Percentiles rank a stretch among this genome's conserved stretches.
Conservation (phyloP, 2,113 vertebrate species). For the Chinchilla lanigera region DNA sequence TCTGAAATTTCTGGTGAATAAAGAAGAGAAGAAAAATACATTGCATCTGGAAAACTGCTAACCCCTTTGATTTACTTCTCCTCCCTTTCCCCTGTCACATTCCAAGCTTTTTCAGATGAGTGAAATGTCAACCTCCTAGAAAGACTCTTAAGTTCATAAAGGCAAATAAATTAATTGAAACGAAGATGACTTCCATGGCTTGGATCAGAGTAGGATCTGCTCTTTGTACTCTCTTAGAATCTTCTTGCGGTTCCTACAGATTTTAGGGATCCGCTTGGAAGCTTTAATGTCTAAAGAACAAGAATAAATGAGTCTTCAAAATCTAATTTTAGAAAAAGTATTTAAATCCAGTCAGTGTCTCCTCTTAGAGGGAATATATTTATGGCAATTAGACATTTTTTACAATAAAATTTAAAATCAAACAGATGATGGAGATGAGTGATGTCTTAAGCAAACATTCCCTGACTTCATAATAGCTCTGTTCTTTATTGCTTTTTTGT, state of each 20-base stretch:
- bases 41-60: slow-evolving; percentile 92
- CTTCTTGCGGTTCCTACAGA: slow-evolving; percentile 73
- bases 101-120: slow-evolving; percentile 90
- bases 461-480: slow-evolving; percentile 63
- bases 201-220: slow-evolving; percentile 83
- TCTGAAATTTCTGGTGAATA: slow-evolving; percentile 86
- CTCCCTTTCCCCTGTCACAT: slow-evolving; percentile 92
- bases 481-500: slow-evolving; percentile 76
- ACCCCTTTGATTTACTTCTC: slow-evolving; percentile 91
- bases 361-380: slow-evolving; percentile 60
- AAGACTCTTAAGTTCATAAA: slow-evolving; percentile 90
- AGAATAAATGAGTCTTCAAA: slow-evolving; percentile 58
- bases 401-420: slow-evolving; percentile 71
- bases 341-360: slow-evolving; percentile 64
- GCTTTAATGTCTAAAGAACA: slow-evolving; percentile 1
- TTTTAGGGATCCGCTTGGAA: not conserved
- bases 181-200: slow-evolving; percentile 82
- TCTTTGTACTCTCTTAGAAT: slow-evolving; percentile 72
- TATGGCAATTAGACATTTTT: slow-evolving; percentile 66
- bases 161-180: slow-evolving; percentile 89
- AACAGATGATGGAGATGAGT: slow-evolving; percentile 59
- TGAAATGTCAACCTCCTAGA: slow-evolving; percentile 89
- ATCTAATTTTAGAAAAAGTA: slow-evolving; percentile 54
- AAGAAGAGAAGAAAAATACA: slow-evolving; percentile 89
- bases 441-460: slow-evolving; percentile 70